Evolutionary conservation across 2,113 vertebrate species (phyloP), one percentile per base, ranked within the genome.

Genomic region (Gymnorhina tibicen): DNA sequence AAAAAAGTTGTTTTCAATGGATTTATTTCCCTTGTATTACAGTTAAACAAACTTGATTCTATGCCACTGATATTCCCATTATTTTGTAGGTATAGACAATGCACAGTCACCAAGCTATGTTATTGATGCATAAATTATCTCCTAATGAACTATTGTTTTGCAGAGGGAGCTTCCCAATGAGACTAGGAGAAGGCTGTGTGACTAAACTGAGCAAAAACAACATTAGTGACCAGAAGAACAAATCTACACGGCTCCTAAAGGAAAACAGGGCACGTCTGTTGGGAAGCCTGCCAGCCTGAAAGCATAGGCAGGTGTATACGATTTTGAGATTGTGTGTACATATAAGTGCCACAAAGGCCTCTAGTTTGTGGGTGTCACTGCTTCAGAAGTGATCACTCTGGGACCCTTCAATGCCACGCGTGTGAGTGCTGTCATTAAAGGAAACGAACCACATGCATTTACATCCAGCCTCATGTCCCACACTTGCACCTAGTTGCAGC

Each of bases 11-110:
- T 84, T 97, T 94, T 80, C 50, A 79, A 55, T 82, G 20, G 59
- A 63, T 96, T 93, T 96, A 63, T 80, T 92, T 70, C 49, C 72
- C 33, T 56, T 66, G 35, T 46, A 35, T 67, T 83, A 46, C 30
- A 89, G 77, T 91, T 67, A 63, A 91, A 59, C 46, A 89, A 74
- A 42, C 3, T 3, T 66, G 23, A 59, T 55, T 77, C 85, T 39
- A 16, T 47, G 42, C 28, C 35, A 42, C 39, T 35, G 23, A 78
- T 67, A 70, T 24, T 59, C 18, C 39, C 14, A 9, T 81, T 74
- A 67, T 64, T 68, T 79, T 22, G 58, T 63, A 82, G 52, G 35
- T 82, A 63, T 59, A 60, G 62, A 28, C 24, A 82, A 42, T 2
- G 1, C 33, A 55, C 13, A 39, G 47, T 87, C 50, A 21, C 56